Conservation (phyloP, 2,797 vertebrate species). For the Myotis myotis region DNA sequence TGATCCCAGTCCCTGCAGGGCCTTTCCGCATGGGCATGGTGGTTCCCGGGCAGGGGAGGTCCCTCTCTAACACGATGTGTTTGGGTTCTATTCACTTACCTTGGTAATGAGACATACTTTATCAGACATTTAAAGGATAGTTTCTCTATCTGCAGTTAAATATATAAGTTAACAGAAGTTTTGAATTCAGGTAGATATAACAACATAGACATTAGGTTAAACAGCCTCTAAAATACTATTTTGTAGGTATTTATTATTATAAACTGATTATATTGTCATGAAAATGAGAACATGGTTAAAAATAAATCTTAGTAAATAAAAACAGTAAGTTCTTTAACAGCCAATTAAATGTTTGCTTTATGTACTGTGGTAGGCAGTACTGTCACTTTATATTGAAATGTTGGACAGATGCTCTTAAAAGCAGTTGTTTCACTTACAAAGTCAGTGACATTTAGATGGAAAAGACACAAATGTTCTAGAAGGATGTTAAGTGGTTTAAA, state of each 20-base stretch:
- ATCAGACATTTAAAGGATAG: not conserved
- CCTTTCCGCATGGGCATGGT: not conserved
- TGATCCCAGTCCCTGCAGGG: not conserved
- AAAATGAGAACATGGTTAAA: conserved; percentile 5
- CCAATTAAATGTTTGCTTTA: not conserved
- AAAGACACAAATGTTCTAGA: too few relatives aligned
- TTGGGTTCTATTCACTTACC: not conserved
- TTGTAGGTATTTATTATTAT: conserved; percentile 17
- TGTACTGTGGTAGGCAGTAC: not conserved
- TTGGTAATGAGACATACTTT: not conserved
- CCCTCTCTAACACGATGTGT: accelerated
- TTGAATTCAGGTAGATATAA: not conserved
- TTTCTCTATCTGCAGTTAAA: not conserved
- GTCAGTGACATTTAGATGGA: too few relatives aligned
- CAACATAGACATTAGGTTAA: not conserved
- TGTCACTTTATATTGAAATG: not conserved
- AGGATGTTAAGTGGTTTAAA: too few relatives aligned
- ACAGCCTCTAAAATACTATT: not conserved
- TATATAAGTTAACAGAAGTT: not conserved
- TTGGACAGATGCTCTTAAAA: conserved; percentile 11
- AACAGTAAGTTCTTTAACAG: not conserved
- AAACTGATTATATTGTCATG: not conserved
- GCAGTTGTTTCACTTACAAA: not conserved
- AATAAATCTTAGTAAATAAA: conserved; percentile 18
- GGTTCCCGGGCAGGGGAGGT: accelerated